Evolutionary conservation across 2,888 invertebrate genomes (phyloP), one percentile per base, ranked within the genome.

Genomic region (Hypselothyrea guttata): DNA sequence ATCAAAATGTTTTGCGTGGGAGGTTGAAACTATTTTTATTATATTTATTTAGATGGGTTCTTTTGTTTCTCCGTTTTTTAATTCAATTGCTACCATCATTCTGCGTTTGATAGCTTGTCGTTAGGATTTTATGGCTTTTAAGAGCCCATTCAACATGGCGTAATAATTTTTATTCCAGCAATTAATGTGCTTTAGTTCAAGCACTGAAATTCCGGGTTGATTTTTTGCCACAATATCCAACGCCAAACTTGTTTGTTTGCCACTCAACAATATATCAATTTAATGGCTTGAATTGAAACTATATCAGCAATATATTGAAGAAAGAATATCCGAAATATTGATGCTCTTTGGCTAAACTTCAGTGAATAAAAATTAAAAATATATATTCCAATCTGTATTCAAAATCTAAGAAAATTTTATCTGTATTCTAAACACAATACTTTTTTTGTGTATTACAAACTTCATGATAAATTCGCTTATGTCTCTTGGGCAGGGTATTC

Each of bases 201-300:
- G 57, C 31, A 44, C 44, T 58, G 33, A 54, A 71, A 84, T 84
- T 78, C 84, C 78, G 83, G 84, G 79, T 78, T 71, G 22, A 22
- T 9, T 52, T n/a, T 46, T 58, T 30, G 48, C 46, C 12, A 62
- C 73, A 34, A 61, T 4, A 56, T 57, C 48, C 40, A 57, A 42
- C 15, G 41, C 11, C 33, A 48, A 51, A 54, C 31, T 58, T 49
- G 53, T 73, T 71, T 71, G 48, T 11, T 38, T 38, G 63, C 54
- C 73, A 35, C 58, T 73, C 63, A 16, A 58, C 22, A 28, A 55
- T 68, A 54, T 31, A 71, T 69, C 68, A 61, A 54, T 41, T 61
- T 61, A 66, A 72, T 61, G 41, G 31, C 45, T 60, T 27, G 15
- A 30, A 46, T 28, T 31, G 22, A 61, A 56, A 49, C 30, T 37